Evolutionary conservation across 92 coral and sea anemone species (phyloP).

Genomic region (Epizoanthus stellaris): DNA sequence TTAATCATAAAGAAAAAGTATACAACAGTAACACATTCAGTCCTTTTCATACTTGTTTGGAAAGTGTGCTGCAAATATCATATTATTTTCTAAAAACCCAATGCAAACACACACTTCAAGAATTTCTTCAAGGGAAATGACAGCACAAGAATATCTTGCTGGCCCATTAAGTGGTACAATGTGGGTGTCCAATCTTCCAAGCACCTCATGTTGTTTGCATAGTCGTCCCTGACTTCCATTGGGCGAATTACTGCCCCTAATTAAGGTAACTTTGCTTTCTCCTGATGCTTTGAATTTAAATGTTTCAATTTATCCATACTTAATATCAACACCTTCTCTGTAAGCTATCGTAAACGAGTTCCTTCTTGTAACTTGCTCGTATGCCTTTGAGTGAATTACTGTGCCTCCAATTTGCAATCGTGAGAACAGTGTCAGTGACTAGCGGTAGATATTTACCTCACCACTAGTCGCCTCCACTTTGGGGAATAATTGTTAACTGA

Average conservation of each 20-base stretch:
- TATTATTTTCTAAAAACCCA: slow-evolving; percentile 47
- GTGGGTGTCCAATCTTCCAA: slow-evolving; percentile 40
- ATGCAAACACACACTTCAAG: slow-evolving; percentile 54
- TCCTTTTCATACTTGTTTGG: slow-evolving; percentile 49
- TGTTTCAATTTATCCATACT: slow-evolving; percentile 46
- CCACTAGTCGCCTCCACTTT: no score
- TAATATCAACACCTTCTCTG: slow-evolving; percentile 6
- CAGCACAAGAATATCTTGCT: slow-evolving; percentile 29
- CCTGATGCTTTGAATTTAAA: slow-evolving; percentile 42
- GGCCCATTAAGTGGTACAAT: slow-evolving; percentile 37
- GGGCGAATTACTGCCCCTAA: slow-evolving; percentile 42
- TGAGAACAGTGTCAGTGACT: slow-evolving; percentile 11
- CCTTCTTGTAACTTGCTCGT: slow-evolving; percentile 47
- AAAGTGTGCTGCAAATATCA: slow-evolving; percentile 54
- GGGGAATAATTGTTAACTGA: no score
- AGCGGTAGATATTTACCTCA: no score
- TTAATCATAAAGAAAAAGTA: background rate
- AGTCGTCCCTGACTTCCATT: slow-evolving; percentile 16
- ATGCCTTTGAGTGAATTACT: slow-evolving; percentile 34
- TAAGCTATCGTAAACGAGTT: slow-evolving; percentile 50
- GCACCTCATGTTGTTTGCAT: slow-evolving; percentile 47
- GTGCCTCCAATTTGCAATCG: slow-evolving; percentile 47
- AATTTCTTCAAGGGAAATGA: slow-evolving; percentile 30
- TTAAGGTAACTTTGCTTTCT: slow-evolving; percentile 5
- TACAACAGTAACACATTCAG: slow-evolving; percentile 7